Percentiles rank a stretch among this genome's conserved stretches.
Conservation (phyloP, 2,797 vertebrate species). For the Anableps anableps region DNA sequence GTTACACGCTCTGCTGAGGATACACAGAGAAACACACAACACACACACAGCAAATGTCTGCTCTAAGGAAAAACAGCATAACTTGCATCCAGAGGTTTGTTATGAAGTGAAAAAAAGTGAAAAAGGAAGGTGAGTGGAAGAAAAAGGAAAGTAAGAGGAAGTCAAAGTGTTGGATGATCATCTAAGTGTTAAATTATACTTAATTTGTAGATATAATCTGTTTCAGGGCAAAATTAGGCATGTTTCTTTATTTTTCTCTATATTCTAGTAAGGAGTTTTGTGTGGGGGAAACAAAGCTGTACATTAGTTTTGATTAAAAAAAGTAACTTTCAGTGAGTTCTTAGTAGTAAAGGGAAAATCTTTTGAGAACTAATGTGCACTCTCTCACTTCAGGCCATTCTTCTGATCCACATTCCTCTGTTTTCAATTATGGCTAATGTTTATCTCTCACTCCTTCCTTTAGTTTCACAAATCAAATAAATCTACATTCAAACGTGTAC, state of each 20-base stretch:
- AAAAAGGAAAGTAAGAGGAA: constrained; percentile 31
- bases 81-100: constrained; percentile 36
- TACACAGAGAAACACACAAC: constrained; percentile 18
- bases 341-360: not conserved
- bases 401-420: constrained; percentile 51
- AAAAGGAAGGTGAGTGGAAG: constrained; percentile 40
- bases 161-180: constrained; percentile 4
- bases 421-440: constrained; percentile 49
- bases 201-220: constrained; percentile 12
- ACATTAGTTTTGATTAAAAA: not conserved
- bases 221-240: constrained; percentile 1
- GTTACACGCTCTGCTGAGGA: constrained; percentile 61
- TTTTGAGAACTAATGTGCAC: constrained; percentile 16
- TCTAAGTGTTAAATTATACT: constrained; percentile 21
- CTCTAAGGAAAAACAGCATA: constrained; percentile 60
- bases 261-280: constrained; percentile 3
- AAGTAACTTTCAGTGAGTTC: not conserved
- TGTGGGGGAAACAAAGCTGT: not conserved
- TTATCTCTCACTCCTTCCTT: constrained; percentile 43
- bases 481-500: constrained; percentile 18
- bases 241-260: not conserved
- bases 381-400: constrained; percentile 25
- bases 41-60: constrained; percentile 33
- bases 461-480: constrained; percentile 43
- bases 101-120: constrained; percentile 26